phyloP scores from a whole-genome alignment of 2,888 invertebrate genomes.

The Heliothis peltigera region DNA sequence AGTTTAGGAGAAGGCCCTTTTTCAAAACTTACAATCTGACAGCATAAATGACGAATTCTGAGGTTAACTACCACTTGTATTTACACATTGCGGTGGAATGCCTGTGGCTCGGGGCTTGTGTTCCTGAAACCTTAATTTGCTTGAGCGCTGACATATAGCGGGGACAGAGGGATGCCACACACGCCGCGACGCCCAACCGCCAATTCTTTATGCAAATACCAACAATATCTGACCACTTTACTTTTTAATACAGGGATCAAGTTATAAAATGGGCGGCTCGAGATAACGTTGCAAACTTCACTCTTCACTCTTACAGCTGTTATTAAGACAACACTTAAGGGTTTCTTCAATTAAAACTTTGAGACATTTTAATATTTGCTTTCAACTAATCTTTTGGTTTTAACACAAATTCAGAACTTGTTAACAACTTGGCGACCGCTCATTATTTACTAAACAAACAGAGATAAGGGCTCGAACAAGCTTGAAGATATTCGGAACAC shows the following conservation, averaged over 20 bases:
- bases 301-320: constrained; percentile 37
- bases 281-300: constrained; percentile 49
- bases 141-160: constrained; percentile 69
- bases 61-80: constrained; percentile 53
- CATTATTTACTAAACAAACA: constrained; percentile 85
- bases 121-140: constrained; percentile 82
- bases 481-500: constrained; percentile 70
- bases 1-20: constrained; percentile 40
- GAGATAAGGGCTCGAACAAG: constrained; percentile 80
- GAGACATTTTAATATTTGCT: constrained; percentile 47
- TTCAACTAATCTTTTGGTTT: constrained; percentile 59
- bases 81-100: constrained; percentile 65
- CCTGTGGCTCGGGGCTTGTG: constrained; percentile 66
- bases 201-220: constrained; percentile 84
- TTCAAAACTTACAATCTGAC: constrained; percentile 60
- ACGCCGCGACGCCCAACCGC: constrained; percentile 71
- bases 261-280: constrained; percentile 63
- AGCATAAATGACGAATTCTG: constrained; percentile 68
- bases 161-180: constrained; percentile 76
- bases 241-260: constrained; percentile 76
- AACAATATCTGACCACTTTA: constrained; percentile 72
- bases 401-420: constrained; percentile 70
- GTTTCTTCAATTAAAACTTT: constrained; percentile 56
- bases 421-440: constrained; percentile 79
- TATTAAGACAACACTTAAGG: constrained; percentile 51